Base-by-base conservation (phyloP, 2,113 vertebrate genomes). In the Pseudorhombus dupliciocellatus region DNA sequence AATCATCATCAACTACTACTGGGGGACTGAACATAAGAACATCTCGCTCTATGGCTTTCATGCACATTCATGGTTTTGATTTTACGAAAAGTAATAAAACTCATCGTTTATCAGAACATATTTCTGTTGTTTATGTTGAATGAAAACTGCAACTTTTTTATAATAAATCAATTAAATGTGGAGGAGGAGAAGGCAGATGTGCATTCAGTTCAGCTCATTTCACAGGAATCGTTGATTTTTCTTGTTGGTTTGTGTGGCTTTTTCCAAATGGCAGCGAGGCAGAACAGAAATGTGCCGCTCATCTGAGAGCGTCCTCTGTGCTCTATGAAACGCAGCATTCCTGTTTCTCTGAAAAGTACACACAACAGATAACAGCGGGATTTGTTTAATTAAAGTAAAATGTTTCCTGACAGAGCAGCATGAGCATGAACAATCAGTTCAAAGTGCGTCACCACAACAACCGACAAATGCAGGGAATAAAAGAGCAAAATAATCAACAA, bases 161-260 rank as follows among this genome's bases (percentile, higher is more conserved):
- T 26, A 42, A 34, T 28, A 26, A 67, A 68, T 63, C 37, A 68
- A 58, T 77, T 77, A 53, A 59, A 52, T 52, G 16, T 51, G 54
- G 48, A 65, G 59, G 61, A 56, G 72, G 73, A 72, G 28, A 56
- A 46, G 28, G 62, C 57, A 67, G 60, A 60, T 50, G 2, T 40
- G 75, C 55, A 62, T 70, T 70, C 1, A 82, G 65, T 73, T 65
- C 40, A 70, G 54, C 40, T 74, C 55, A 70, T 82, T 61, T 59
- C 59, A 46, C 26, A 48, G 21, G 11, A 34, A 30, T 55, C 18
- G 30, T 53, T 57, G 37, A 37, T 34, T 20, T 60, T 60, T 24
- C 7, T 10, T 28, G 6, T 55, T 15, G 24, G 12, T 31, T 70
- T 75, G 20, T 40, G 46, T 3, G 3, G 28, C 50, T 70, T 5